These are phyloP conservation scores for Paedocypris micromegethes DNA, from an alignment of 2,797 vertebrate species.

Conservation along the genomic window DNA sequence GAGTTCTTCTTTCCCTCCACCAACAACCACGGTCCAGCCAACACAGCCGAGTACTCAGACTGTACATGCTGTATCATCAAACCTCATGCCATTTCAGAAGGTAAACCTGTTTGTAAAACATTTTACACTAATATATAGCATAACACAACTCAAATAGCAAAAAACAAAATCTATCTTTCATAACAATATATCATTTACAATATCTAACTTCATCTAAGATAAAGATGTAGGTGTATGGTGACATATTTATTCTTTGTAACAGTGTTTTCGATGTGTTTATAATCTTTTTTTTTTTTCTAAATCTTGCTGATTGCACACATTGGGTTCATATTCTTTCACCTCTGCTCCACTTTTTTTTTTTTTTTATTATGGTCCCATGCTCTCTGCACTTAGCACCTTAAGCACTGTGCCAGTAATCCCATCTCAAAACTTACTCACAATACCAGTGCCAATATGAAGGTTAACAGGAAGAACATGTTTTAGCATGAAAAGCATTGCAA, in stretches of 20 bases:
- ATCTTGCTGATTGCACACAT: background rate
- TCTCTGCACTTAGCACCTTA: background rate
- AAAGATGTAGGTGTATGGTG: background rate
- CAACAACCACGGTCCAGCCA: slow-evolving; percentile 73
- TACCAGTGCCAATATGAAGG: background rate
- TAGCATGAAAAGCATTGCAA: background rate
- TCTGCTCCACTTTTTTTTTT: background rate
- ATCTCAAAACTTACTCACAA: background rate
- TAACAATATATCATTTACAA: no score
- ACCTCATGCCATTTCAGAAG: slow-evolving; percentile 87
- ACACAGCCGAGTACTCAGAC: slow-evolving; percentile 76
- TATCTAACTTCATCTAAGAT: background rate
- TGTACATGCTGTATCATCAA: slow-evolving; percentile 91
- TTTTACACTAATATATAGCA: no score
- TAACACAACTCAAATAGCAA: no score
- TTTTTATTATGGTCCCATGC: background rate
- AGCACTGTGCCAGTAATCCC: background rate
- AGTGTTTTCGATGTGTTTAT: slow-evolving; percentile 16
- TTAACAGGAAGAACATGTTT: background rate
- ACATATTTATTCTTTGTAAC: slow-evolving; percentile 17
- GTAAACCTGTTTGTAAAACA: slow-evolving; percentile 56
- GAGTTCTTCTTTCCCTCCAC: slow-evolving; percentile 93
- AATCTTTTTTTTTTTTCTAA: slow-evolving; percentile 4
- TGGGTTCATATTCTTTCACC: background rate
- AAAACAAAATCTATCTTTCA: background rate